A percentile compares a stretch with the other conserved stretches of the same genome.
Conservation (phyloP, 1,140 invertebrate species). For the Diuraphis noxia region DNA sequence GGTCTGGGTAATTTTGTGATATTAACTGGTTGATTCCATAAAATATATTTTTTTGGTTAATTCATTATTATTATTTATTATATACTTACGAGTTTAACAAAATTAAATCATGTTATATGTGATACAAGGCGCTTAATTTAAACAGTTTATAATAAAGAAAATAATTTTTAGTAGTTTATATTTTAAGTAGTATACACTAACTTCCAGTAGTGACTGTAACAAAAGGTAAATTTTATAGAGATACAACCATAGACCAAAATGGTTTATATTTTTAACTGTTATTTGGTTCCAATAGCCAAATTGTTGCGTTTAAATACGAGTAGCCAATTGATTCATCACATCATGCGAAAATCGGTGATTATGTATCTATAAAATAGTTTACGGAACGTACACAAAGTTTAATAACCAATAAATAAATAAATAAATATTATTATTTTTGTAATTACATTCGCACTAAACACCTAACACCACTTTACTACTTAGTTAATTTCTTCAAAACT, state of each 20-base stretch:
- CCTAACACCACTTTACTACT: not conserved
- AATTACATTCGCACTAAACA: not conserved
- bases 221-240: not conserved
- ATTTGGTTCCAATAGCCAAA: too few species aligned
- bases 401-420: not conserved
- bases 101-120: not conserved
- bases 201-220: not conserved
- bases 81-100: not conserved
- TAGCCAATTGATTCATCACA: too few species aligned
- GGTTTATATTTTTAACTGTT: too few species aligned
- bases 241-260: too few species aligned
- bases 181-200: too few species aligned
- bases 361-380: too few species aligned
- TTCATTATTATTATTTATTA: too few species aligned
- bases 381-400: not conserved
- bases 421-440: not conserved
- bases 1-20: not conserved
- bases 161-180: not conserved
- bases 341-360: too few species aligned
- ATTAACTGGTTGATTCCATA: not conserved
- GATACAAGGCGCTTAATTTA: not conserved
- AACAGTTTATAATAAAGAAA: not conserved
- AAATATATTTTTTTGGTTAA: not conserved
- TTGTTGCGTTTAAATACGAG: too few species aligned
- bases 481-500: conserved; percentile 5